phyloP scores from a whole-genome alignment of 64 coral and sea anemone species.

The Catalaphyllia jardinei region DNA sequence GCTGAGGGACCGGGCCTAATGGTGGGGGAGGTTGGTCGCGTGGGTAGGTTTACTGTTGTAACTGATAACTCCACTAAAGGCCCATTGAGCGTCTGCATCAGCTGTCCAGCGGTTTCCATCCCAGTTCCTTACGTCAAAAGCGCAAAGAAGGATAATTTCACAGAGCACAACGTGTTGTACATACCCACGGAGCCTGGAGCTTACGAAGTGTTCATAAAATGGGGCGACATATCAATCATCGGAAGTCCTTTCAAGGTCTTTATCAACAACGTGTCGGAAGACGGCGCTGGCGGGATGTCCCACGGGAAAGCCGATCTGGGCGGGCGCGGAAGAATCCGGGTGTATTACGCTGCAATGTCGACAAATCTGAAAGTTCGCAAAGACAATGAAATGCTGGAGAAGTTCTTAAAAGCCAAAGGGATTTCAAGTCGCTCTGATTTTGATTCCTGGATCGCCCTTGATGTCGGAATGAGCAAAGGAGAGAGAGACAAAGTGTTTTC shows the following conservation, averaged over 20 bases:
- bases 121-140: constrained; percentile 97
- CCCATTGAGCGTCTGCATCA: constrained; percentile 97
- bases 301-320: constrained; percentile 22
- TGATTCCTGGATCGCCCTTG: constrained; percentile 75
- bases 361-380: constrained; percentile 66
- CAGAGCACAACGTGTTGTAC: constrained; percentile 86
- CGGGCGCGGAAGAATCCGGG: constrained; percentile 65
- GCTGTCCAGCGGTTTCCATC: constrained; percentile 99
- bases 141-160: constrained; percentile 63
- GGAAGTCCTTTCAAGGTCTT: constrained; percentile 90
- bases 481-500: constrained; percentile 84
- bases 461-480: constrained; percentile 71
- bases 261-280: constrained; percentile 77
- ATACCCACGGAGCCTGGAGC: constrained; percentile 91
- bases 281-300: background rate
- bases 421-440: constrained; percentile 60
- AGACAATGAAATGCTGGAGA: constrained; percentile 71
- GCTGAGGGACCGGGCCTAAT: constrained; percentile 83
- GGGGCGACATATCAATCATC: constrained; percentile 76
- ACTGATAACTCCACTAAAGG: constrained; percentile 93
- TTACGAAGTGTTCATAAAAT: constrained; percentile 94
- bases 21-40: constrained; percentile 77
- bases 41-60: constrained; percentile 82
- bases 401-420: constrained; percentile 73
- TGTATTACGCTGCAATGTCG: constrained; percentile 84